These are phyloP conservation scores for Enteromius fasciolatus DNA, from an alignment of 2,797 vertebrate genomes.

Conservation along the genomic window DNA sequence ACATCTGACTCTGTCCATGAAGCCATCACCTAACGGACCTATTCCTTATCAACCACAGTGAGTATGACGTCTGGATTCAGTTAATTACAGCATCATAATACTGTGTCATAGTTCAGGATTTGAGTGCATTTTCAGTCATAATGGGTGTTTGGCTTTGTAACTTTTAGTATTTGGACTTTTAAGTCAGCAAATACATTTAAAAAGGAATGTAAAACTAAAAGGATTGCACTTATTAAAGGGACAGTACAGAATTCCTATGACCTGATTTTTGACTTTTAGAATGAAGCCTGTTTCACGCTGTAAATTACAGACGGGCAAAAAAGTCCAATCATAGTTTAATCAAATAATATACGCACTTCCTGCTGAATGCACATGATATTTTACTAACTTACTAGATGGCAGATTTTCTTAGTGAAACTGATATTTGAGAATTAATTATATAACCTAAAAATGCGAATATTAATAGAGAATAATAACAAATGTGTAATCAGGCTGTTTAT, in stretches of 20 bases:
- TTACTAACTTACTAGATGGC: neutral
- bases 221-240: neutral
- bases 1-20: conserved; percentile 91
- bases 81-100: conserved; percentile 7
- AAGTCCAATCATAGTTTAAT: neutral
- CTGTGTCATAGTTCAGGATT: conserved; percentile 1
- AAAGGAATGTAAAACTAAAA: neutral
- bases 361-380: neutral
- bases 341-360: neutral
- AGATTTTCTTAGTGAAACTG: neutral
- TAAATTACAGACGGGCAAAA: too few relatives aligned
- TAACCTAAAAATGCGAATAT: neutral
- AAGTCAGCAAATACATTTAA: neutral
- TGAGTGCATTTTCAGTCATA: neutral
- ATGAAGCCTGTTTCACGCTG: neutral
- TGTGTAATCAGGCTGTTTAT: neutral
- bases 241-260: neutral
- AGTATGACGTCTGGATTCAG: conserved; percentile 70
- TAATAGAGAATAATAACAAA: neutral
- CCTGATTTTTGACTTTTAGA: neutral
- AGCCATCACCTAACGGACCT: conserved; percentile 83
- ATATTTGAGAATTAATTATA: neutral
- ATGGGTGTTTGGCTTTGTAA: neutral
- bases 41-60: conserved; percentile 88
- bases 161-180: neutral